Percentiles rank a stretch among this genome's conserved stretches.
Evolutionary conservation across 1,140 invertebrate species (phyloP).

Genomic region (Dreissena polymorpha): DNA sequence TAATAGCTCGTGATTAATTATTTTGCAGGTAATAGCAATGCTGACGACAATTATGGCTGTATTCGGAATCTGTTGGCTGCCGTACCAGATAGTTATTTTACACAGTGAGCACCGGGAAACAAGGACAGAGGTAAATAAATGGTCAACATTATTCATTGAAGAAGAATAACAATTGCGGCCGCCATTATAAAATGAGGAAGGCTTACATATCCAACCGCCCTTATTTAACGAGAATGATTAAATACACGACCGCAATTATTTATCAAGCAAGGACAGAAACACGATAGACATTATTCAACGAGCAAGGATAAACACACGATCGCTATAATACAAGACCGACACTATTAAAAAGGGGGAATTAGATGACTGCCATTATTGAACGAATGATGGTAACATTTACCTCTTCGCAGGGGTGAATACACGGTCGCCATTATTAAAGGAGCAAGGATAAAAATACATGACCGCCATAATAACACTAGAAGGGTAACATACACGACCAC

Average conservation of each 20-base stretch:
- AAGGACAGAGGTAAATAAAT: conserved; percentile 20
- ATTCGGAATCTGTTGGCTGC: conserved; percentile 77
- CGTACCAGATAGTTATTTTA: conserved; percentile 70
- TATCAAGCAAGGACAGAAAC: neutral
- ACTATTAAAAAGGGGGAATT: too few species aligned
- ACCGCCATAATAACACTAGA: too few species aligned
- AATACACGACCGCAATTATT: neutral
- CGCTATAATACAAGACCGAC: too few species aligned
- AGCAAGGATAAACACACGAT: too few species aligned
- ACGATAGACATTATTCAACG: neutral
- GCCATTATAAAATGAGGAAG: neutral
- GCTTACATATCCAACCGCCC: neutral
- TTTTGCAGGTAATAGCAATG: conserved; percentile 80
- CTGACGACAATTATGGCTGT: conserved; percentile 77
- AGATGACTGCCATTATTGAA: too few species aligned
- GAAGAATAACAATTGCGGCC: neutral
- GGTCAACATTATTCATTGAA: neutral
- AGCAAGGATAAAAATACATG: too few species aligned
- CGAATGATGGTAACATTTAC: too few species aligned
- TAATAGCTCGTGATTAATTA: too few species aligned
- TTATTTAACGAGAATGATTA: neutral
- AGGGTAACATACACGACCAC: too few species aligned
- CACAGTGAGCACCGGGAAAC: conserved; percentile 66
- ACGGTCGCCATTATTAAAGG: too few species aligned
- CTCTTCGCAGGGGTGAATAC: too few species aligned